Base-by-base conservation (phyloP, 1,140 invertebrate species). In the Bombus polaris region DNA sequence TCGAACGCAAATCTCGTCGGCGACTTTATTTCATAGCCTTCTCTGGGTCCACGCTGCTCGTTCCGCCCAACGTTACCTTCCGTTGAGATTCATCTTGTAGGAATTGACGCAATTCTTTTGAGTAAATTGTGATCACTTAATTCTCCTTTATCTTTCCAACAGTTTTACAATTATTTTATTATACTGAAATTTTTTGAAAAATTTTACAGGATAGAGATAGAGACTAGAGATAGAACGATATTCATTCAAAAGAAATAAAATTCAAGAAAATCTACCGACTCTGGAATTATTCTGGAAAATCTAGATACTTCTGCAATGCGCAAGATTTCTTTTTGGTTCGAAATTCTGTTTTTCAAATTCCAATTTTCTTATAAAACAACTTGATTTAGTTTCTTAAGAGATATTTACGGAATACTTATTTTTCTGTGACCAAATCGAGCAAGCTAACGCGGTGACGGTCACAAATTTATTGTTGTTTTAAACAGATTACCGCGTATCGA, bases 401-500 rank as follows among this genome's bases (percentile, higher is more conserved):
- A 18, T n/a, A 32, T 18, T 32, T 42, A 13, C 74, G 74, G 28
- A 28, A 59, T 0, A 25, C 6, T 76, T 32, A 37, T 75, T 22
- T 59, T 37, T 39, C 32, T 5, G 1, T 13, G 47, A 39, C 13
- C 15, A 76, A 39, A 10, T 6, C 32, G 53, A n/a, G 25, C 53
- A 6, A 35, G 74, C 18, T 76, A 76, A 76, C 74, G 74, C 22
- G 39, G 10, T 18, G 37, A 10, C 28, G 59, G 37, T 78, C 75
- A 32, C 28, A 39, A 78, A 78, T 78, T 65, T 78, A 35, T 37
- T 42, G 75, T 79, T 79, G 77, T 79, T 80, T 80, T 37, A 80
- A 80, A 70, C 65, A 70, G 65, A 80, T 80, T 80, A 80, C 68
- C 47, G 42, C 32, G 65, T 70, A 80, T 80, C 78, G 78, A 70